Base-by-base conservation (phyloP, 2,797 vertebrate species). In the Buphagus erythrorhynchus region DNA sequence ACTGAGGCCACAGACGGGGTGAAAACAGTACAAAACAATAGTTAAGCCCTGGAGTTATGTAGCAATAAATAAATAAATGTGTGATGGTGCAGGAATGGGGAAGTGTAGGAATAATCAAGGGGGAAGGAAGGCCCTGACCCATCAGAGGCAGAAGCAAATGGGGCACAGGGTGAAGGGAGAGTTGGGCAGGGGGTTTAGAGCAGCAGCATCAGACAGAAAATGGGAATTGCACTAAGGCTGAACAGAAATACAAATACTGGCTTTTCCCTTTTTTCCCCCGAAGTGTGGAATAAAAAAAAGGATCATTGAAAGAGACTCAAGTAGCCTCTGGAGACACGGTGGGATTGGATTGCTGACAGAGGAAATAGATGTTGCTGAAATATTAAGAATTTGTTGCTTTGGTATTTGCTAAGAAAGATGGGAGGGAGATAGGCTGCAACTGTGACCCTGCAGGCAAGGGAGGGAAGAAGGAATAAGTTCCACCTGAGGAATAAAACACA, bases 331-430 rank as follows among this genome's bases (percentile, higher is more conserved):
- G 90, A 93, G 86, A 77, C 36, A 16, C 0, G 2, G 71, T 6
- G 45, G 75, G 83, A 86, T 76, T 51, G 24, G 83, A 90, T 31
- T 86, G 91, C 81, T 78, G 86, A 79, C 85, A 78, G 76, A 62
- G 38, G 68, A 81, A 93, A 93, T 61, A 67, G 89, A 92, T 65
- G 88, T 36, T 81, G 85, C 82, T 86, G 69, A 93, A 96, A 92
- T 92, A 95, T 71, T 78, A 93, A 92, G 94, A 55, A 74, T 59
- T 78, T 78, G 82, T 77, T 91, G 75, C 79, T 89, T 77, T 80
- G 93, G 88, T 92, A 42, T 93, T 92, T 81, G 86, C 46, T 66
- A 10, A 90, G 88, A 76, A 72, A 82, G 68, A 66, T 20, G 78
- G 71, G 71, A 42, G 45, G 61, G 63, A 87, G 78, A 67, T 59